Percentiles rank a stretch among this genome's conserved stretches.
These are phyloP conservation scores for Climacteris rufus DNA, from an alignment of 2,113 vertebrate genomes.

Conservation along the genomic window DNA sequence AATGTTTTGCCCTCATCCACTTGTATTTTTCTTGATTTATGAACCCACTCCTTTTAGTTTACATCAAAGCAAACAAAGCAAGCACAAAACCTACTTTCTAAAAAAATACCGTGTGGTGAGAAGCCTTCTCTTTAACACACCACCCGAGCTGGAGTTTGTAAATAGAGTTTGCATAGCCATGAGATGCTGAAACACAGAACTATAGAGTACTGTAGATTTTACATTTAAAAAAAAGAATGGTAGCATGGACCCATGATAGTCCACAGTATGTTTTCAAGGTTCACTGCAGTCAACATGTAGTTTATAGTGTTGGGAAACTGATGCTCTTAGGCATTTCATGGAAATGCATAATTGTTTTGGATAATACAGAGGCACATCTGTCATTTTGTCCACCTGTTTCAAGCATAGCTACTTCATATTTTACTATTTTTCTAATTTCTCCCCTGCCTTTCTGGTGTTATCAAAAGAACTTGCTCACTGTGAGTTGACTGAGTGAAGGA, in stretches of 20 bases:
- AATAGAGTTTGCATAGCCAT: not conserved
- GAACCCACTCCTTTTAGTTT: not conserved
- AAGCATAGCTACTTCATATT: not conserved
- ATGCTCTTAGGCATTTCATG: not conserved
- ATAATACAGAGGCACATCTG: not conserved
- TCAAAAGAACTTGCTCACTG: not conserved
- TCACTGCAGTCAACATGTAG: rapidly evolving
- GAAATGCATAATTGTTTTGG: not conserved
- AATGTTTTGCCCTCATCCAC: not conserved
- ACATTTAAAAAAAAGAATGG: not conserved
- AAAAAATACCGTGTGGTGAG: not conserved
- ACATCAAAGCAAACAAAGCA: not conserved
- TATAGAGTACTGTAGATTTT: not conserved
- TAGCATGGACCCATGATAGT: not conserved
- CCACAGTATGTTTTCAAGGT: not conserved
- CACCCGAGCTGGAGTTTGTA: not conserved
- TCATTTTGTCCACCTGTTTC: not conserved
- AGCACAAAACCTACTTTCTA: not conserved
- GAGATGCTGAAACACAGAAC: not conserved
- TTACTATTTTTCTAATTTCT: not conserved
- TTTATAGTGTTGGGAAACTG: not conserved
- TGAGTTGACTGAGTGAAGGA: not conserved
- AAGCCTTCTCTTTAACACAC: not conserved
- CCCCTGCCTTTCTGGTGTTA: not conserved
- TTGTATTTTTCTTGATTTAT: not conserved